Percentiles rank a stretch among this genome's conserved stretches.
These are phyloP conservation scores for Gobius niger DNA, from an alignment of 2,113 vertebrate genomes.

Conservation along the genomic window DNA sequence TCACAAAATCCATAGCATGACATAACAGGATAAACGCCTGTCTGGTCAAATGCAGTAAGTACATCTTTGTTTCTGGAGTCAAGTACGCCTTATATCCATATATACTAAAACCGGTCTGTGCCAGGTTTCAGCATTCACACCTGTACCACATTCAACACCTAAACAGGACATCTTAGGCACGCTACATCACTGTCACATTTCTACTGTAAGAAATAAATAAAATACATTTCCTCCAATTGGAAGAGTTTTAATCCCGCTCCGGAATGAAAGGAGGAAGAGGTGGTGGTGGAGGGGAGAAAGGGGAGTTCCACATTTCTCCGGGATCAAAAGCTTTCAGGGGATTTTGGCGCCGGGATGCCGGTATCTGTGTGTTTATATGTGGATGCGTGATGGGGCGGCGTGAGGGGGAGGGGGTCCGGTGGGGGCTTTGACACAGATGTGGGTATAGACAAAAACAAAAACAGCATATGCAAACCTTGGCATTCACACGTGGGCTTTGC, in stretches of 20 bases:
- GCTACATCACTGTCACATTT: not conserved
- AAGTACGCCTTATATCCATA: no score
- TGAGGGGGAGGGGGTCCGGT: slow-evolving; percentile 16
- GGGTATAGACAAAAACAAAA: slow-evolving; percentile 67
- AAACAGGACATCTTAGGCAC: not conserved
- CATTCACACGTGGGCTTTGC: slow-evolving; percentile 8
- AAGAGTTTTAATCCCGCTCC: slow-evolving; percentile 42
- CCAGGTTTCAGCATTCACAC: no score
- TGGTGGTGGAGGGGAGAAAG: slow-evolving; percentile 12
- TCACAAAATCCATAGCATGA: no score
- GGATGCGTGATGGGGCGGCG: slow-evolving; percentile 7
- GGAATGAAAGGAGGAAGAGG: slow-evolving; percentile 21
- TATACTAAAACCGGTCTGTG: no score
- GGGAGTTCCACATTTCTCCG: slow-evolving; percentile 58
- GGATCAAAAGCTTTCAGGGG: slow-evolving; percentile 70
- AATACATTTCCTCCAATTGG: not conserved
- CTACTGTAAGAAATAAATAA: slow-evolving; percentile 11
- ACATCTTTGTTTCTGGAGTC: no score
- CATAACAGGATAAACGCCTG: no score
- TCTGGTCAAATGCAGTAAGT: no score
- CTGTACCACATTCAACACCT: slow-evolving; percentile 8
- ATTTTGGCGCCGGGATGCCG: slow-evolving; percentile 59
- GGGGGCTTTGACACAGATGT: slow-evolving; percentile 64
- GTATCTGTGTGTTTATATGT: slow-evolving; percentile 43
- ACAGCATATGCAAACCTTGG: slow-evolving; percentile 26